Conservation (phyloP, 2,797 vertebrate species). For the Lagodon rhomboides region DNA sequence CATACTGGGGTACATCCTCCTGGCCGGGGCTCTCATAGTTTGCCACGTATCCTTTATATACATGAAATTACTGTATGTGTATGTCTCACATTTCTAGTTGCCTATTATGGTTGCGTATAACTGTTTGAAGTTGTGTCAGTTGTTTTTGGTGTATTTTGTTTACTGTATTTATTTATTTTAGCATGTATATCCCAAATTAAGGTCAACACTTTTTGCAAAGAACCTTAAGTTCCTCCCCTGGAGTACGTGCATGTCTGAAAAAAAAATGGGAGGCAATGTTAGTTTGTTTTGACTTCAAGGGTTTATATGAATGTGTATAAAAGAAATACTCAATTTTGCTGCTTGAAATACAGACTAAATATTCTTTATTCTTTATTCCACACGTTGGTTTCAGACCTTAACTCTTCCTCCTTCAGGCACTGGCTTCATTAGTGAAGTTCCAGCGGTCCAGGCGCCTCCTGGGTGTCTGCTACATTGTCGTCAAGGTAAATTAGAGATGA, state of each 20-base stretch:
- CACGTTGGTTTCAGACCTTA: slow-evolving; percentile 81
- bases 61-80: background rate
- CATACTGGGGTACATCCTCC: slow-evolving; percentile 94
- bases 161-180: background rate
- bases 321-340: background rate
- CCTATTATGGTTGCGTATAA: too few relatives aligned
- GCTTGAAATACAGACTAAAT: background rate
- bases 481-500: slow-evolving; percentile 89
- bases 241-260: background rate
- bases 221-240: background rate
- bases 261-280: background rate
- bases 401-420: slow-evolving; percentile 76
- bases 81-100: background rate
- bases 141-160: background rate
- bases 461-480: slow-evolving; percentile 97
- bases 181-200: background rate
- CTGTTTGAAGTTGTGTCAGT: background rate
- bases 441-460: slow-evolving; percentile 93
- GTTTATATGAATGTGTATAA: background rate
- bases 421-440: slow-evolving; percentile 95
- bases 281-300: background rate
- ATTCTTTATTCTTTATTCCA: background rate
- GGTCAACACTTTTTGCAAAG: background rate
- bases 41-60: slow-evolving; percentile 94
- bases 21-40: slow-evolving; percentile 93